Evolutionary conservation across 2,113 vertebrate species (phyloP).

Genomic region (Chionomys nivalis): DNA sequence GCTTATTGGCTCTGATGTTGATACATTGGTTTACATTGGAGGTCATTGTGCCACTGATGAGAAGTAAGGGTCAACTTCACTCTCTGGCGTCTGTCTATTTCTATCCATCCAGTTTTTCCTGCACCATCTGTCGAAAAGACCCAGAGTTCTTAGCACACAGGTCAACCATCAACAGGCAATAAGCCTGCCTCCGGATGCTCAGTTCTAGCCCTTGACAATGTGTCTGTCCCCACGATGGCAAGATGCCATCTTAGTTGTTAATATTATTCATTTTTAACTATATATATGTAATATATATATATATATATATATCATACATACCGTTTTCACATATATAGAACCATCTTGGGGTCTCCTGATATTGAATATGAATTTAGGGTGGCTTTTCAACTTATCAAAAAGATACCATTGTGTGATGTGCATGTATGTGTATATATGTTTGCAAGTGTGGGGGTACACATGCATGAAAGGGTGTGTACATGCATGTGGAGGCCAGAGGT

Average conservation of each 20-base stretch:
- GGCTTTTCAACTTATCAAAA: neutral
- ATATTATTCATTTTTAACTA: neutral
- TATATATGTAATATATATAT: too few species aligned
- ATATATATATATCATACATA: too few species aligned
- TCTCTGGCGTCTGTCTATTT: too few species aligned
- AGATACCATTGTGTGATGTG: neutral
- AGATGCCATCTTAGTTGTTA: neutral
- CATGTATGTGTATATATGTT: neutral
- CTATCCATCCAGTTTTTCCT: neutral
- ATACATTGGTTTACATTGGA: neutral
- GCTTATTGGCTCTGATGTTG: neutral
- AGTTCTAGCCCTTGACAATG: rapidly evolving
- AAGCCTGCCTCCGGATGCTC: neutral
- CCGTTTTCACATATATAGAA: neutral
- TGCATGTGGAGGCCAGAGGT: neutral
- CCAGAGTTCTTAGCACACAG: neutral
- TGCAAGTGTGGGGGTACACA: neutral
- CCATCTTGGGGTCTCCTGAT: neutral
- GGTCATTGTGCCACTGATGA: too few species aligned
- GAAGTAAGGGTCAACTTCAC: too few species aligned
- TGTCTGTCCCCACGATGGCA: neutral
- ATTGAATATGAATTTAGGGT: neutral
- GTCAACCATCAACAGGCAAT: rapidly evolving
- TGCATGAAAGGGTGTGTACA: too few species aligned
- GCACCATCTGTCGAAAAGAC: neutral